These are phyloP conservation scores for Cheilosia scutellata DNA, from an alignment of 2,888 invertebrate species.

Conservation along the genomic window DNA sequence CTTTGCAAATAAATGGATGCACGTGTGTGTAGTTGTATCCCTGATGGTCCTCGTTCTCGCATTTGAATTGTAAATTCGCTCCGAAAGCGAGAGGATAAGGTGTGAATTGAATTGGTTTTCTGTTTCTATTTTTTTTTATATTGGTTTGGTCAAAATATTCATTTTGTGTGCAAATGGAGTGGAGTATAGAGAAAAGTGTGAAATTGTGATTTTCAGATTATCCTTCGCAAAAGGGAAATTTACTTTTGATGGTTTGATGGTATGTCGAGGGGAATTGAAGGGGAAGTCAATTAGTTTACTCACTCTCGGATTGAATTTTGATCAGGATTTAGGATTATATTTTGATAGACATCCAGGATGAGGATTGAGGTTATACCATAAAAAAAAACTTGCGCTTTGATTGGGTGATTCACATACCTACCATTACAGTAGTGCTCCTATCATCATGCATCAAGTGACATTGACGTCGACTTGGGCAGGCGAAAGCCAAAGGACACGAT, in stretches of 20 bases:
- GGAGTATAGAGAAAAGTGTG: constrained; percentile 37
- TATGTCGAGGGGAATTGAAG: not conserved
- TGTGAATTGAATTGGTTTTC: constrained; percentile 61
- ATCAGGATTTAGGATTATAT: not conserved
- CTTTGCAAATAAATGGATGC: not conserved
- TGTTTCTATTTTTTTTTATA: constrained; percentile 12
- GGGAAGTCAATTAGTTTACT: constrained; percentile 38
- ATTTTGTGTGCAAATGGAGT: constrained; percentile 9
- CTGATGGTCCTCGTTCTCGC: not conserved
- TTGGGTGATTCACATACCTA: too few species aligned
- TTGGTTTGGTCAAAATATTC: constrained; percentile 53
- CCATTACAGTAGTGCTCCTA: too few species aligned
- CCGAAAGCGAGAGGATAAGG: constrained; percentile 46
- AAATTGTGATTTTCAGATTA: constrained; percentile 72
- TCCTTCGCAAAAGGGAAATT: constrained; percentile 40
- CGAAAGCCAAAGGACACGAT: too few species aligned
- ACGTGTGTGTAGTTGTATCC: constrained; percentile 3
- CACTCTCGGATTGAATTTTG: constrained; percentile 2
- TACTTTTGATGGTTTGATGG: constrained; percentile 60
- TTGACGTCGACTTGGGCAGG: too few species aligned
- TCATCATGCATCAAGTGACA: too few species aligned
- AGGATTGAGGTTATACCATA: not conserved
- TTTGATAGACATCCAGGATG: not conserved
- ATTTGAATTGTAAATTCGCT: constrained; percentile 73
- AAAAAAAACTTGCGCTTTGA: too few species aligned